Base-by-base conservation (phyloP, 1,140 invertebrate species). In the Zeugodacus cucurbitae region DNA sequence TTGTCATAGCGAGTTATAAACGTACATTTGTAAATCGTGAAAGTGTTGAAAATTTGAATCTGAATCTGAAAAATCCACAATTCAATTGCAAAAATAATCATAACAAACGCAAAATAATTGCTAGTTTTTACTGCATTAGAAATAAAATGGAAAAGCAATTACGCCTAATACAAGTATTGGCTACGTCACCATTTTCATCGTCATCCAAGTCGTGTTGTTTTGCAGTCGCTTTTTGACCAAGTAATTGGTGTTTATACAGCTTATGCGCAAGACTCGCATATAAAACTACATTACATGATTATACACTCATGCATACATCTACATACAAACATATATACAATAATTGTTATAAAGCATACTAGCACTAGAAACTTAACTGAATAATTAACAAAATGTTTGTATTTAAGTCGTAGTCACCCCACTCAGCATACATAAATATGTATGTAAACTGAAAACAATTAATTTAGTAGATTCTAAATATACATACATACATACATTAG, bases 231-330 rank as follows among this genome's bases (percentile, higher is more conserved):
- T 41, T 54, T 82, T 78, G 37, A 22, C n/a, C 32, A 10, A 29
- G 32, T 44, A 32, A 82, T 82, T 26, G 4, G 44, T 48, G n/a
- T 82, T 78, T 78, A 78, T 41, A 41, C 5, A 37, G 22, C 0
- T 41, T 78, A 78, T 78, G 70, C 74, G 74, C 44, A 26, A 82
- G 20, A 37, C 26, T n/a, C 74, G 74, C 74, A 82, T 82, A 82
- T 82, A 54, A 82, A 82, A 82, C 34, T 37, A 74, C 29, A 54
- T 48, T 29, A 48, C 4, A 41, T 44, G 74, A n/a, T 74, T 74
- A 74, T 74, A 74, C 64, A 67, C 64, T 14, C 29, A 67, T n/a
- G n/a, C 70, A 41, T 78, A 74, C 34, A 44, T 44, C 1, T 5
- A 74, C 11, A 67, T 22, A 74, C 17, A 78, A 48, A 44, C n/a